These are phyloP conservation scores for Achatina immaculata DNA, from an alignment of 1,140 invertebrate species.

Conservation along the genomic window DNA sequence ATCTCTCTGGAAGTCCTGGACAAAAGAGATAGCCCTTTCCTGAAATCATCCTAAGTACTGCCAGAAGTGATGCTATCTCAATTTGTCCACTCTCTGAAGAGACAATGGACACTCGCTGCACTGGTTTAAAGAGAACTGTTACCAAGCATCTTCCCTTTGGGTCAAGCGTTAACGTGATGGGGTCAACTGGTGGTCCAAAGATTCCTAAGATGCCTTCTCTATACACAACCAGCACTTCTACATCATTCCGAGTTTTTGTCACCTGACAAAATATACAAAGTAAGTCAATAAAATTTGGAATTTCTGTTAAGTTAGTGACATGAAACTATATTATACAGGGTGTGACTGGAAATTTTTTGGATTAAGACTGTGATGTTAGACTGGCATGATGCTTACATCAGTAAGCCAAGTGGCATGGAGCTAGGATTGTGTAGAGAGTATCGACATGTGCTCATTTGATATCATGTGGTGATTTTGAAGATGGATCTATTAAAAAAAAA, in stretches of 20 bases:
- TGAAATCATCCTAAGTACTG: background rate
- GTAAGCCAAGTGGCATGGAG: too few species aligned
- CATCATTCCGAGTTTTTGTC: slow-evolving; percentile 1
- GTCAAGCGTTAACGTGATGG: slow-evolving; percentile 5
- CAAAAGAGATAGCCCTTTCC: slow-evolving; percentile 22
- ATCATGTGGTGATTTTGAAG: too few species aligned
- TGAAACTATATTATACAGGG: too few species aligned
- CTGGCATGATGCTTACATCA: too few species aligned
- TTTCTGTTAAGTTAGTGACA: too few species aligned
- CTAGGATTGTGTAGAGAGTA: too few species aligned
- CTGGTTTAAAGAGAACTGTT: slow-evolving; percentile 15
- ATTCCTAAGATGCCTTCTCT: slow-evolving; percentile 12
- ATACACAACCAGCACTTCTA: slow-evolving; percentile 10
- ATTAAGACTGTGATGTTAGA: too few species aligned
- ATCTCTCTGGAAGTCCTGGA: slow-evolving; percentile 14
- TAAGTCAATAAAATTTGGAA: background rate
- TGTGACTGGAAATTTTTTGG: background rate
- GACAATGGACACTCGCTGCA: slow-evolving; percentile 1
- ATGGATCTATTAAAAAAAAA: too few species aligned
- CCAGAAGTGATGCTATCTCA: slow-evolving; percentile 4
- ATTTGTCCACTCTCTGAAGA: background rate
- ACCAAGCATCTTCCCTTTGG: slow-evolving; percentile 8
- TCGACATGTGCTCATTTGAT: too few species aligned
- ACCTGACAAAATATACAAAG: background rate
- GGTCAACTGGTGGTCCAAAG: slow-evolving; percentile 24